Evolutionary conservation across 2,113 vertebrate genomes (phyloP).

Genomic region (Nannobrachium achirus): DNA sequence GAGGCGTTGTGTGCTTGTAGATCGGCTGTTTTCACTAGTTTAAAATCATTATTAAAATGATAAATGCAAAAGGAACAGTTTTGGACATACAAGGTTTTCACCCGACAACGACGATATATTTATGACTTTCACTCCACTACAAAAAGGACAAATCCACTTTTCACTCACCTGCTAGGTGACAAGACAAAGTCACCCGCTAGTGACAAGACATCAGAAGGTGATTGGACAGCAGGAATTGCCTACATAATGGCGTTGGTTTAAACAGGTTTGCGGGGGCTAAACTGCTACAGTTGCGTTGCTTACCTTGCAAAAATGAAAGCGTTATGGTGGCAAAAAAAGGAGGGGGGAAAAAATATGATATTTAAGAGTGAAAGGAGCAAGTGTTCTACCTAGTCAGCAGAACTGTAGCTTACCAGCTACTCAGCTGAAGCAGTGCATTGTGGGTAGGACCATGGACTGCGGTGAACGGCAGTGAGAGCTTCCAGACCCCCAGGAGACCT

Average conservation of each 20-base stretch:
- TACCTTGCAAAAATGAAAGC: constrained; percentile 11
- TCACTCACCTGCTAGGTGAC: too few species aligned
- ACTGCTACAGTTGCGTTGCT: neutral
- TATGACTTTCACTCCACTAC: too few species aligned
- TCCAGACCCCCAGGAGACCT: constrained; percentile 48
- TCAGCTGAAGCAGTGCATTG: constrained; percentile 11
- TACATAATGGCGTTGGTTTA: constrained; percentile 1
- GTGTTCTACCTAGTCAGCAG: constrained; percentile 19
- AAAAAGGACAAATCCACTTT: too few species aligned
- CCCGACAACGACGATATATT: too few species aligned
- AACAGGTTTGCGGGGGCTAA: neutral
- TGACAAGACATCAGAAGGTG: too few species aligned
- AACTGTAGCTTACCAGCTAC: constrained; percentile 4
- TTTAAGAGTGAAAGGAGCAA: neutral
- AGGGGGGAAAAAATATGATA: neutral
- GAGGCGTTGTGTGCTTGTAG: too few species aligned
- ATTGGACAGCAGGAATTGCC: neutral
- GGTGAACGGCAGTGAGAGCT: constrained; percentile 42
- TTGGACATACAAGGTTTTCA: too few species aligned
- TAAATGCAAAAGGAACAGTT: too few species aligned
- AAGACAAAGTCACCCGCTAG: too few species aligned
- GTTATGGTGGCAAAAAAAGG: neutral
- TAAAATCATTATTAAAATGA: too few species aligned
- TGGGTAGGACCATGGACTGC: constrained; percentile 24
- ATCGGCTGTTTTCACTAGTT: too few species aligned